Evolutionary conservation across 2,888 invertebrate species (phyloP).

Genomic region (Elegia similella): DNA sequence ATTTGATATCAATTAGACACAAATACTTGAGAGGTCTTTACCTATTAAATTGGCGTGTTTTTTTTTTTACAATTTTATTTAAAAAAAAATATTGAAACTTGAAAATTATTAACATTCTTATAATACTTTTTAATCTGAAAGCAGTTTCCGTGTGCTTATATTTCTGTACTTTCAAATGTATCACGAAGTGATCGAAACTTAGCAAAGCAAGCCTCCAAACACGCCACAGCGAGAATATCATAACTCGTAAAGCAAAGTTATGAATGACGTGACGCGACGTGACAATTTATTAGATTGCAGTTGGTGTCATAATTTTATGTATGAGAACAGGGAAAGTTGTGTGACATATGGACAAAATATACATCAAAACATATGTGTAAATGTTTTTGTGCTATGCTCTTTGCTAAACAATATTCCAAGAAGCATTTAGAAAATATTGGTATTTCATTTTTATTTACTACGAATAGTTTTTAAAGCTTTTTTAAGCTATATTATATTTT

Average conservation of each 20-base stretch:
- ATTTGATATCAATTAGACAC: too few relatives aligned
- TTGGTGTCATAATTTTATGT: slow-evolving; percentile 1
- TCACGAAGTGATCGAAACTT: neutral
- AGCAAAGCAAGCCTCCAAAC: neutral
- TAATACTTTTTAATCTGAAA: neutral
- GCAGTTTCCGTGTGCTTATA: neutral
- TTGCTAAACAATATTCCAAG: too few relatives aligned
- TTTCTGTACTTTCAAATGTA: neutral
- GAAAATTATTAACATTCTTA: too few relatives aligned
- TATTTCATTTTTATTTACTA: too few relatives aligned
- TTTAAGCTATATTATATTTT: too few relatives aligned
- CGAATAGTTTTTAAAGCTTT: too few relatives aligned
- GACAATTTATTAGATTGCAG: slow-evolving; percentile 11
- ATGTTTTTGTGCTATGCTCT: neutral
- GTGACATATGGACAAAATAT: neutral
- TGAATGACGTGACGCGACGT: slow-evolving; percentile 12
- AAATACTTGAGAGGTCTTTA: too few relatives aligned
- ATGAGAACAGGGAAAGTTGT: slow-evolving; percentile 2
- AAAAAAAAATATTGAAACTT: too few relatives aligned
- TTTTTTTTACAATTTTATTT: too few relatives aligned
- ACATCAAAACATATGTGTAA: neutral
- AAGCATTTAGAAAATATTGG: too few relatives aligned
- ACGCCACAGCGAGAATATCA: slow-evolving; percentile 1
- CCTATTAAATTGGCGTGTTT: too few relatives aligned
- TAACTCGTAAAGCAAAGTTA: slow-evolving; percentile 10